A percentile compares a stretch with the other conserved stretches of the same genome.
These are phyloP conservation scores for Hypocryptadius cinnamomeus DNA, from an alignment of 2,113 vertebrate genomes.

Conservation along the genomic window DNA sequence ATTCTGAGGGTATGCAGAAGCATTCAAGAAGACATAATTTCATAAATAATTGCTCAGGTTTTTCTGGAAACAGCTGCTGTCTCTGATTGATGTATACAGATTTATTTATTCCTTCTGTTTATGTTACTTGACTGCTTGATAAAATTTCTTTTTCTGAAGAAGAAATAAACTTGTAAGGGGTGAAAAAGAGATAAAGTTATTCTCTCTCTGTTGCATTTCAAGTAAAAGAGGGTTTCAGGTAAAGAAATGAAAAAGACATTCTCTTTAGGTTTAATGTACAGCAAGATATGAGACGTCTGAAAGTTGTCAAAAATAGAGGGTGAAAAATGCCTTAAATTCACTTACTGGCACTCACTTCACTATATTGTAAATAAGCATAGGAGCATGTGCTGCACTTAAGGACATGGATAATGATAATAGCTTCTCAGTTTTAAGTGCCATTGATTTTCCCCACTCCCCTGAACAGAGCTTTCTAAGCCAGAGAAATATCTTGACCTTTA, in stretches of 20 bases:
- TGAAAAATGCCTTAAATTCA: not conserved
- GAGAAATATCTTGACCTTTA: constrained; percentile 32
- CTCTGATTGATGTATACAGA: constrained; percentile 45
- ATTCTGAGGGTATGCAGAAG: constrained; percentile 4
- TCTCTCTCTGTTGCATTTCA: not conserved
- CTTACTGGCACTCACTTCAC: not conserved
- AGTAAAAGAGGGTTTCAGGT: not conserved
- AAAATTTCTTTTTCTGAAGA: constrained; percentile 48
- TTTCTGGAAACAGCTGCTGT: constrained; percentile 44
- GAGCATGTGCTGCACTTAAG: not conserved
- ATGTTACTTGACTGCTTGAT: constrained; percentile 29
- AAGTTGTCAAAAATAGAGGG: not conserved
- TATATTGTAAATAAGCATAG: not conserved
- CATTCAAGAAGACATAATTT: constrained; percentile 70
- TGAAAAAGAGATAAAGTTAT: not conserved
- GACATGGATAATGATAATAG: not conserved
- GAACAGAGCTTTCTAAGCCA: not conserved
- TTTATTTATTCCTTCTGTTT: constrained; percentile 62
- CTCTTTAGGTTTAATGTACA: not conserved
- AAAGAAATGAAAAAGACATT: not conserved
- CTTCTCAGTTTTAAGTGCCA: constrained; percentile 33
- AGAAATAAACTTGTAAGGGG: not conserved
- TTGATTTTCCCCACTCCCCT: not conserved
- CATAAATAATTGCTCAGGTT: constrained; percentile 73
- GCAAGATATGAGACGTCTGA: not conserved